Evolutionary conservation across 37 sponge, comb jelly and placozoan species (phyloP).

Genomic region (Crambe crambe): DNA sequence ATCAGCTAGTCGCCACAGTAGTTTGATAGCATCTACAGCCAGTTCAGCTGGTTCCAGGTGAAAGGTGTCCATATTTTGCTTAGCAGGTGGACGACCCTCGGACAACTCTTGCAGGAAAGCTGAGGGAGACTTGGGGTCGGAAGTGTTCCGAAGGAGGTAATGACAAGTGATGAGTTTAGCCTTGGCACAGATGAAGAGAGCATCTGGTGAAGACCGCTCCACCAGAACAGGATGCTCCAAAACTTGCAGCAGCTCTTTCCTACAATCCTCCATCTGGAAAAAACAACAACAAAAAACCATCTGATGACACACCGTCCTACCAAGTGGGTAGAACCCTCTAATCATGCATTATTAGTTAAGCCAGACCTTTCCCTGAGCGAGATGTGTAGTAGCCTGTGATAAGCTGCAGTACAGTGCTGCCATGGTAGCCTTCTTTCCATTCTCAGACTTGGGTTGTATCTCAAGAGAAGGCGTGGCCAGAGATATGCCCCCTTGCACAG

Average conservation of each 20-base stretch:
- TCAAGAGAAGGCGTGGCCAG: background rate
- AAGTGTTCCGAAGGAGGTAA: slow-evolving; percentile 11
- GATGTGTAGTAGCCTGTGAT: background rate
- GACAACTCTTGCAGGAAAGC: background rate
- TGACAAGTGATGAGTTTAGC: slow-evolving; percentile 26
- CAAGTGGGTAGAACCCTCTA: no score
- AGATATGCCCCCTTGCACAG: background rate
- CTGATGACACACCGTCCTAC: background rate
- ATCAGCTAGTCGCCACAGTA: slow-evolving; percentile 2
- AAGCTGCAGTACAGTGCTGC: background rate
- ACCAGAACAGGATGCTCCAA: slow-evolving; percentile 16
- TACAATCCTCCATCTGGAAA: slow-evolving; percentile 11
- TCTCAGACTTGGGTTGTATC: background rate
- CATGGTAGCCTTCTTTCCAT: background rate
- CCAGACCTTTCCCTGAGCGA: slow-evolving; percentile 25
- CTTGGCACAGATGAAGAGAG: slow-evolving; percentile 21
- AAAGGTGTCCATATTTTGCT: background rate
- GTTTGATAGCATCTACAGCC: slow-evolving; percentile 28
- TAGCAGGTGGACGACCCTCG: background rate
- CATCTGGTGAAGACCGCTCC: background rate
- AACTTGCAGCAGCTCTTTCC: background rate
- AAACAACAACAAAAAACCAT: background rate
- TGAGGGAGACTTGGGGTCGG: background rate
- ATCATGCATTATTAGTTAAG: background rate
- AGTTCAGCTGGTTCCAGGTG: slow-evolving; percentile 35